Base-by-base conservation (phyloP, 2,797 vertebrate species). In the Gymnoscopelus microlampas region DNA sequence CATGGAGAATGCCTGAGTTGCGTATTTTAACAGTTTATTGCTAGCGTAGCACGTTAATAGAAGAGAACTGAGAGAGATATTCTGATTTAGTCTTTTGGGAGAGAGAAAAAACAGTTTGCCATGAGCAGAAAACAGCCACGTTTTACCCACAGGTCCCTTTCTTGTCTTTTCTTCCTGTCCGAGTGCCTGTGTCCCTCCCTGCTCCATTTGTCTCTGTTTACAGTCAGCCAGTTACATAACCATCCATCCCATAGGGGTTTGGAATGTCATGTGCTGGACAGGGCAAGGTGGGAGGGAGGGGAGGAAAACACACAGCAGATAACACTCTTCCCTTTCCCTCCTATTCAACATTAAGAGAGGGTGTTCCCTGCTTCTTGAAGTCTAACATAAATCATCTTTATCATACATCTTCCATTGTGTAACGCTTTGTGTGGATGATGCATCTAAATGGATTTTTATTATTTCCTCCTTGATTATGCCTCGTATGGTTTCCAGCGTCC, bases 251-350 rank as follows among this genome's bases (percentile, higher is more conserved):
- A 6, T 83, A 54, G 72, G 73, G 73, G 74, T 62, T n/a, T 66
- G 79, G 81, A 88, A 81, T 83, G 39, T 44, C 39, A 44, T 44
- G 79, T 66, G 53, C 54, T 66, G 49, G 57, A 68, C 50, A 67
- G 19, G 35, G 60, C 60, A 68, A 19, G 32, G 62, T 68, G 76
- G 84, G 81, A 77, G 83, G 74, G 80, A 69, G 44, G 44, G 8
- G 8, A 6, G 39, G 1, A 6, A 44, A 73, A 54, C 39, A 11
- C 26, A 24, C 3, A 5, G 14, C 9, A 44, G 39, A 44, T 44
- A 44, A 58, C 35, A 19, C 53, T 44, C 8, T 61, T 51, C 53
- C 44, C 24, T 19, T 56, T 50, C 66, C 32, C 60, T 53, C 50
- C 39, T 29, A 51, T 55, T 0, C 3, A 48, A 12, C 64, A 44